Percentiles rank a stretch among this genome's conserved stretches.
Conservation (phyloP, 2,113 vertebrate species). For the Enhydra lutris region DNA sequence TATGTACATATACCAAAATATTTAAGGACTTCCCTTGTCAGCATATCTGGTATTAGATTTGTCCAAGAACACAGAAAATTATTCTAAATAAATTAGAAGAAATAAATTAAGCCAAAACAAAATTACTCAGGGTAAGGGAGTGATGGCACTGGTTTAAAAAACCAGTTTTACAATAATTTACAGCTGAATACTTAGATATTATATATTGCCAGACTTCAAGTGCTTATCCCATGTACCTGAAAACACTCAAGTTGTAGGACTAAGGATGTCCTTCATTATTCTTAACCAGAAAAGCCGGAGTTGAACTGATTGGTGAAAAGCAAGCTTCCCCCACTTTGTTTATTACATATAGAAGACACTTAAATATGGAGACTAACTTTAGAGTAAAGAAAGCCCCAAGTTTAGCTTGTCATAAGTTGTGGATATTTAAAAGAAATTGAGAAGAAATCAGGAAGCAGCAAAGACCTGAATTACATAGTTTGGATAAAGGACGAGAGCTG, state of each 20-base stretch:
- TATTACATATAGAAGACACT: not conserved
- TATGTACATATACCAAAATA: not conserved
- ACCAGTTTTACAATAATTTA: not conserved
- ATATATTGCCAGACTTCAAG: not conserved
- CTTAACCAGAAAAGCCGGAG: not conserved
- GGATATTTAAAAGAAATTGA: not conserved
- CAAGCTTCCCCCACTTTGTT: not conserved
- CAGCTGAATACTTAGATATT: not conserved
- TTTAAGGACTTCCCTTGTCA: not conserved
- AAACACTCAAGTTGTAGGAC: not conserved
- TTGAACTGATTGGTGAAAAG: not conserved
- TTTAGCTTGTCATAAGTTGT: not conserved
- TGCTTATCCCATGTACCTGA: not conserved
- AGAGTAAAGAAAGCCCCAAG: not conserved
- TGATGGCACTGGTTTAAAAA: not conserved
- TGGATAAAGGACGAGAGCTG: not conserved
- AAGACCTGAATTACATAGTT: not conserved
- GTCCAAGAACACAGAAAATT: not conserved
- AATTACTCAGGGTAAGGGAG: not conserved
- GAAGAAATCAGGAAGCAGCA: not conserved
- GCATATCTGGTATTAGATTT: not conserved
- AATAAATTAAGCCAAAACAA: not conserved
- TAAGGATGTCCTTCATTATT: not conserved
- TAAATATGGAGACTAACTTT: not conserved
- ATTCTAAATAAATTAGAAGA: not conserved